Conservation (phyloP, 2,113 vertebrate species). For the Perccottus glenii region DNA sequence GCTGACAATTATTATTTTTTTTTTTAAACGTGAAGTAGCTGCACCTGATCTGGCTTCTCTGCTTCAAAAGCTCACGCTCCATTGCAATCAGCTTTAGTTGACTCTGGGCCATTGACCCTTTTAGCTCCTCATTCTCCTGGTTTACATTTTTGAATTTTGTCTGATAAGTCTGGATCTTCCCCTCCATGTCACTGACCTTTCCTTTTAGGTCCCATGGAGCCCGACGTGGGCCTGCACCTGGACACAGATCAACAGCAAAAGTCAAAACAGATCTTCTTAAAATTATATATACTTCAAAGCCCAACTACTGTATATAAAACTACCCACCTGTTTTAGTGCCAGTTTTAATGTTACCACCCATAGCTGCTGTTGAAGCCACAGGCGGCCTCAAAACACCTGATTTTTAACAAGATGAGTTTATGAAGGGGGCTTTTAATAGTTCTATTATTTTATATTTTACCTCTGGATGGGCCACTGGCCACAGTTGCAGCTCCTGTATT, state of each 20-base stretch:
- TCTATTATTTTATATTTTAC: constrained; percentile 41
- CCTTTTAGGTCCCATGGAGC: constrained; percentile 88
- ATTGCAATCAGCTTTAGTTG: constrained; percentile 25
- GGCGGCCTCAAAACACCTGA: constrained; percentile 58
- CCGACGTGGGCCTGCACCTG: constrained; percentile 66
- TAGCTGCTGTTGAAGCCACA: constrained; percentile 45
- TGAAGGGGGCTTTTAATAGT: no score
- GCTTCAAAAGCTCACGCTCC: constrained; percentile 36
- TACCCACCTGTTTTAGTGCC: constrained; percentile 30
- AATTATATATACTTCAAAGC: no score
- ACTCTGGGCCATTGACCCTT: constrained; percentile 26
- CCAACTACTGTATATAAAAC: no score
- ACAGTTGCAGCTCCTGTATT: constrained; percentile 71
- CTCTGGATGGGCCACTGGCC: constrained; percentile 72
- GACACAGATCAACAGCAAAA: neutral
- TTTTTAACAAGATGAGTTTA: neutral
- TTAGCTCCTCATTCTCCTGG: constrained; percentile 72
- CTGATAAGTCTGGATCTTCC: constrained; percentile 72
- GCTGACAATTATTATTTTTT: no score
- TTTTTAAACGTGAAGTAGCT: accelerated
- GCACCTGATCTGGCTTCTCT: constrained; percentile 62
- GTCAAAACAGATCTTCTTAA: neutral
- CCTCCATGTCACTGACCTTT: constrained; percentile 82
- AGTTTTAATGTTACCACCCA: constrained; percentile 25
- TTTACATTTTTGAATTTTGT: constrained; percentile 55